Conservation (phyloP, 2,113 vertebrate genomes). For the Odobenus rosmarus region DNA sequence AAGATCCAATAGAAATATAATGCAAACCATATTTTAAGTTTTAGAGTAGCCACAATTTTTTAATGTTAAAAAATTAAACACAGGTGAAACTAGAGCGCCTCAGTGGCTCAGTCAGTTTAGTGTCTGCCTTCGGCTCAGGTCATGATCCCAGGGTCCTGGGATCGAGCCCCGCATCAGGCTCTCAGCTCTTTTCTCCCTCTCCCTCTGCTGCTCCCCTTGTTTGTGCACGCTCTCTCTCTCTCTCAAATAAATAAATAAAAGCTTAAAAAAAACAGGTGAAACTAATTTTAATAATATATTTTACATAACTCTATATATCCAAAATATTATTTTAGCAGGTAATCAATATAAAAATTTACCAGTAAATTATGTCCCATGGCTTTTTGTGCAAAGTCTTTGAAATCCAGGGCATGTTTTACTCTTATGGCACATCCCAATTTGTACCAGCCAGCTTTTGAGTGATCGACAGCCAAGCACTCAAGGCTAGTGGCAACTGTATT, state of each 20-base stretch:
- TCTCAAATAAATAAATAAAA: too few species aligned
- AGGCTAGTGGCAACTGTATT: neutral
- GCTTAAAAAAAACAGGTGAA: neutral
- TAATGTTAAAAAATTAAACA: neutral
- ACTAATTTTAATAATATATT: neutral
- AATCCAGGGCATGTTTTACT: neutral
- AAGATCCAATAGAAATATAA: neutral
- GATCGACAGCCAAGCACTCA: neutral
- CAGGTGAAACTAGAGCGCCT: neutral
- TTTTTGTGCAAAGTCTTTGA: neutral
- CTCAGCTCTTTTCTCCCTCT: too few species aligned
- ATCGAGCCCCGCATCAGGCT: too few species aligned
- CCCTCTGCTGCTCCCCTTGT: too few species aligned
- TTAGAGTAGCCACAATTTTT: neutral
- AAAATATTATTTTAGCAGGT: neutral
- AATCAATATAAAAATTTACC: neutral
- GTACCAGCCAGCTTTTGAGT: neutral
- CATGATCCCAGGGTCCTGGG: too few species aligned
- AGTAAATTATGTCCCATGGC: neutral
- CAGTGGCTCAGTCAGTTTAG: too few species aligned
- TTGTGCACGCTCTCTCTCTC: too few species aligned
- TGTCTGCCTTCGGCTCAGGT: too few species aligned
- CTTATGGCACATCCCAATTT: neutral
- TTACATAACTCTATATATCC: neutral
- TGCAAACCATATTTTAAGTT: neutral